Base-by-base conservation (phyloP, 2,113 vertebrate species). In the Etia nguti region DNA sequence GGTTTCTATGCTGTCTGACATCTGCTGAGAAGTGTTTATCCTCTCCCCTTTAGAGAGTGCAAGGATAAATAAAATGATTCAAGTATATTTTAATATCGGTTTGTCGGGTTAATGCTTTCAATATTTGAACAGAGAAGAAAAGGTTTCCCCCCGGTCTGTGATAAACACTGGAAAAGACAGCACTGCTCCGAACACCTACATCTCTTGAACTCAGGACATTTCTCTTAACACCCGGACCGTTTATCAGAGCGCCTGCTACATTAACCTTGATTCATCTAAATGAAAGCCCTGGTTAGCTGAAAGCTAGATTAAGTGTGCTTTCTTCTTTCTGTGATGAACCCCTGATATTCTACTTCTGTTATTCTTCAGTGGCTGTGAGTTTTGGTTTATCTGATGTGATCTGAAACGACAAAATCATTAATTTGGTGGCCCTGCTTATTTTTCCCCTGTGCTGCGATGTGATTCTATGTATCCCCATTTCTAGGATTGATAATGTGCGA, bases 401-500 rank as follows among this genome's bases (percentile, higher is more conserved):
- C 77, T 86, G 60, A 91, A 93, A 88, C 26, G 55, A 83, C 82
- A 86, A 88, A 88, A 84, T 89, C 90, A 90, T 93, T 90, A 6
- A 92, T 92, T 92, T 87, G 13, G 20, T 12, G 52, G 57, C 9
- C 60, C 84, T 87, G 26, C 65, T 91, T 91, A 56, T 90, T 89
- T 86, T 43, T 26, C 31, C 16, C 36, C n/a, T 6, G 26, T n/a
- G 24, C 79, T 86, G 50, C 38, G 43, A 50, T 82, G 91, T 73
- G 56, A 81, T 84, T 92, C 68, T 81, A 56, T 68, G 60, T 75
- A 77, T 81, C 54, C 62, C 77, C 81, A 88, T 93, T 95, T 93
- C 65, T 82, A 75, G 88, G 91, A 95, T 90, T 95, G 94, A 96
- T 94, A 90, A 92, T 56, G 16, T 80, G 79, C 80, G 24, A 88